Conservation (phyloP, 2,113 vertebrate species). For the Daubentonia madagascariensis region DNA sequence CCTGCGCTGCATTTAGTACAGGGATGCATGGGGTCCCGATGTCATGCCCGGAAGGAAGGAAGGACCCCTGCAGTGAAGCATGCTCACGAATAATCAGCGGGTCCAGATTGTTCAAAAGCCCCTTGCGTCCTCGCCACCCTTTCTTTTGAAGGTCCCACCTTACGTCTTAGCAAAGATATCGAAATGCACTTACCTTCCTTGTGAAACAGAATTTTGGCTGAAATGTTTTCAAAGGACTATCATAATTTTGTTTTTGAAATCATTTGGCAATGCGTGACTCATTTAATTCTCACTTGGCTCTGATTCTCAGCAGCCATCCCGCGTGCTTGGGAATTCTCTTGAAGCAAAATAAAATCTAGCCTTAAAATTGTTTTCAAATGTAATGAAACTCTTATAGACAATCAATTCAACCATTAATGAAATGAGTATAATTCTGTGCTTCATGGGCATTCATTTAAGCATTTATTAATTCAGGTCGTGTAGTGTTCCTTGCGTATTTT, state of each 20-base stretch:
- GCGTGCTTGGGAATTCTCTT: not conserved
- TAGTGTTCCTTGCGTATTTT: not conserved
- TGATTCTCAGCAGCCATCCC: not conserved
- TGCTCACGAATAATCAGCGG: not conserved
- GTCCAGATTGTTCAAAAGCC: not conserved
- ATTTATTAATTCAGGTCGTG: not conserved
- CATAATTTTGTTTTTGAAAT: constrained; percentile 33
- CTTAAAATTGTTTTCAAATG: constrained; percentile 27
- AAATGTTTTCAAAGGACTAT: not conserved
- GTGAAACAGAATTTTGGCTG: not conserved
- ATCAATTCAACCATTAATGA: not conserved
- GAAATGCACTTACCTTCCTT: not conserved
- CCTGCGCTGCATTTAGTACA: not conserved
- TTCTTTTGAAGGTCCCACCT: not conserved
- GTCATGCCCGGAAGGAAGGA: not conserved
- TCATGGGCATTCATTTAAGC: not conserved
- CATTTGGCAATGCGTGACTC: not conserved
- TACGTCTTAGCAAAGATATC: not conserved
- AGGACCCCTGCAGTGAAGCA: not conserved
- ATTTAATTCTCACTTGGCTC: not conserved
- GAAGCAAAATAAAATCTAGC: constrained; percentile 34
- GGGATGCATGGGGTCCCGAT: no score
- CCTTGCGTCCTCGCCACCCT: not conserved
- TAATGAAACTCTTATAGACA: constrained; percentile 1
- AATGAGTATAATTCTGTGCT: not conserved